Percentiles rank a stretch among this genome's conserved stretches.
These are phyloP conservation scores for Gopherus evgoodei DNA, from an alignment of 2,113 vertebrate genomes.

Conservation along the genomic window DNA sequence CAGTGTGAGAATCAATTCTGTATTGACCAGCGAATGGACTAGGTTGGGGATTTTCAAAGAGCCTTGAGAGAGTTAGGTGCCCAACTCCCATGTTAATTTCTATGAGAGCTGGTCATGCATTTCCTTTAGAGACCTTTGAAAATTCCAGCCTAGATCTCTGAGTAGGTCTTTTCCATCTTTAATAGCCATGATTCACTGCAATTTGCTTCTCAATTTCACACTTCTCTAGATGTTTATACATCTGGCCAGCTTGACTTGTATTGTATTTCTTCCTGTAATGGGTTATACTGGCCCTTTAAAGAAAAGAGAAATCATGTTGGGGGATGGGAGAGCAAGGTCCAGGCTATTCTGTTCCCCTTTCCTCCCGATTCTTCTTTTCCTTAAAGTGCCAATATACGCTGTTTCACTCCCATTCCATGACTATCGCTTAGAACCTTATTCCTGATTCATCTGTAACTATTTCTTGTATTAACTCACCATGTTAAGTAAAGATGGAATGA, in stretches of 20 bases:
- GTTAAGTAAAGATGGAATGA: not conserved
- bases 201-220: not conserved
- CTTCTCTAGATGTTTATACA: not conserved
- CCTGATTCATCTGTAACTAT: accelerated
- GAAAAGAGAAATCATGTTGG: no score
- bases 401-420: not conserved
- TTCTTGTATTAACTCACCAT: not conserved
- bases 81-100: not conserved
- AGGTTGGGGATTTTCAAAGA: not conserved
- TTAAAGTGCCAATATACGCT: not conserved
- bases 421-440: not conserved
- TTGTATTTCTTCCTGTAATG: not conserved
- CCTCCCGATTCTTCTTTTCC: not conserved
- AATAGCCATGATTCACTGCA: accelerated
- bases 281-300: no score
- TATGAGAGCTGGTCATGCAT: not conserved
- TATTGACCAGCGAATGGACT: accelerated
- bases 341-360: no score
- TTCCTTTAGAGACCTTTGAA: not conserved
- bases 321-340: no score
- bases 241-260: not conserved
- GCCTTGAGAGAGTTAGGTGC: not conserved
- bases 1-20: not conserved
- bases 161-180: not conserved
- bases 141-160: accelerated